Evolutionary conservation across 92 coral and sea anemone species (phyloP).

Genomic region (Muricea muricata): DNA sequence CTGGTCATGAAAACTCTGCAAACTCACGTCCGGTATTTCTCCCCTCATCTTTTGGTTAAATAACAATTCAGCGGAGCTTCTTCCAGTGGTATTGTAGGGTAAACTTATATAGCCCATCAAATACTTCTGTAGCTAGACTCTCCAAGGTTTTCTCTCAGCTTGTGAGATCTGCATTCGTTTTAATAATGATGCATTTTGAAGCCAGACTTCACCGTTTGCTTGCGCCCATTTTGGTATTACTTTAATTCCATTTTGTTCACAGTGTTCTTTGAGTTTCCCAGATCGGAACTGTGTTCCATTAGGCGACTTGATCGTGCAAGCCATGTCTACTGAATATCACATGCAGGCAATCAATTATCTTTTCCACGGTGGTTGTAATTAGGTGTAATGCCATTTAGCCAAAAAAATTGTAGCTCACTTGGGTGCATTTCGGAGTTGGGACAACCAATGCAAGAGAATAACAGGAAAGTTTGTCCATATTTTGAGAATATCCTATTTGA

Average conservation of each 20-base stretch:
- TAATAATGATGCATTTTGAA: constrained; percentile 56
- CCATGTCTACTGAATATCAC: constrained; percentile 60
- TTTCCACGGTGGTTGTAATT: constrained; percentile 44
- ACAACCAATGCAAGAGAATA: too few relatives aligned
- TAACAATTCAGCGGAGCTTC: constrained; percentile 59
- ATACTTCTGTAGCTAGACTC: constrained; percentile 37
- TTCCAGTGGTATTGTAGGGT: constrained; percentile 61
- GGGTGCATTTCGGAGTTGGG: too few relatives aligned
- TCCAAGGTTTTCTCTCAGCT: constrained; percentile 58
- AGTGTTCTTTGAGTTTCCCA: constrained; percentile 47
- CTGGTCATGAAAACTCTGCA: constrained; percentile 17
- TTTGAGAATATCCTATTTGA: too few relatives aligned
- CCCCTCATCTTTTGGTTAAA: constrained; percentile 60
- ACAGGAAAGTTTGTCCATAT: too few relatives aligned
- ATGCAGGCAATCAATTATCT: constrained; percentile 37
- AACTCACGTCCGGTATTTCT: constrained; percentile 55
- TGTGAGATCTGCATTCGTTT: constrained; percentile 66
- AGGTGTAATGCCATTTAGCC: too few relatives aligned
- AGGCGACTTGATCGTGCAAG: constrained; percentile 43
- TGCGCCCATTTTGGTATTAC: constrained; percentile 65
- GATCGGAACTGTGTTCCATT: constrained; percentile 67
- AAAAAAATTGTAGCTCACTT: too few relatives aligned
- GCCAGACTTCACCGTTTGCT: constrained; percentile 62
- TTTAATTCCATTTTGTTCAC: constrained; percentile 57
- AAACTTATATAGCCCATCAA: constrained; percentile 46